Base-by-base conservation (phyloP, 1,140 invertebrate genomes). In the Leptopilina boulardi region DNA sequence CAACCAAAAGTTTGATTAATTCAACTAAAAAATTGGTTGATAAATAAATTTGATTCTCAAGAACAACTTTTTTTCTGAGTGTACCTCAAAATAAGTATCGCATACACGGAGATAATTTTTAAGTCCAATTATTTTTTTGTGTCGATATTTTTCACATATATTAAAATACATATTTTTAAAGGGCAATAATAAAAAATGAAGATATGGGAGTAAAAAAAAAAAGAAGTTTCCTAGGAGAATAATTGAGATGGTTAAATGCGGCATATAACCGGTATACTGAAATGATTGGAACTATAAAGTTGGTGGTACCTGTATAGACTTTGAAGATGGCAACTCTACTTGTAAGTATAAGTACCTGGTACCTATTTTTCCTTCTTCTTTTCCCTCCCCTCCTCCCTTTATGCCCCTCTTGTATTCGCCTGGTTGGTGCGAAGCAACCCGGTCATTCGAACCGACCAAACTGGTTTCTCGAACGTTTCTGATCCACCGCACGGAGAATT, bases 371-470 rank as follows among this genome's bases (percentile, higher is more conserved):
- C 70, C 41, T 30, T 30, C 26, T 30, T 30, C 26, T 30, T 30
- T 30, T 30, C 26, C 26, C 26, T 30, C 26, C 5, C 26, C 26
- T 30, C n/a, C n/a, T n/a, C n/a, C 21, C 71, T 74, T 44, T 34
- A 54, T 44, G 1, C 18, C 42, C 59, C 41, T 51, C 73, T 38
- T 26, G 26, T 34, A 42, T 42, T 42, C 47, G 75, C 82, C 77
- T 78, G 76, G 44, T 84, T 80, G 76, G 56, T 74, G 81, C 79
- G 72, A 72, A 83, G 77, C 84, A 87, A 86, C 85, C 87, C 86
- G 86, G 86, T 90, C 86, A 87, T 88, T 85, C 86, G 73, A 89
- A 89, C 89, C 85, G 83, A 87, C 87, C 88, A 89, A 90, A 90
- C 90, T 90, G 89, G 89, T 90, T 91, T 89, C 79, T 84, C 86